phyloP scores from a whole-genome alignment of 2,113 vertebrate genomes.

The Pogonocichla stellata region DNA sequence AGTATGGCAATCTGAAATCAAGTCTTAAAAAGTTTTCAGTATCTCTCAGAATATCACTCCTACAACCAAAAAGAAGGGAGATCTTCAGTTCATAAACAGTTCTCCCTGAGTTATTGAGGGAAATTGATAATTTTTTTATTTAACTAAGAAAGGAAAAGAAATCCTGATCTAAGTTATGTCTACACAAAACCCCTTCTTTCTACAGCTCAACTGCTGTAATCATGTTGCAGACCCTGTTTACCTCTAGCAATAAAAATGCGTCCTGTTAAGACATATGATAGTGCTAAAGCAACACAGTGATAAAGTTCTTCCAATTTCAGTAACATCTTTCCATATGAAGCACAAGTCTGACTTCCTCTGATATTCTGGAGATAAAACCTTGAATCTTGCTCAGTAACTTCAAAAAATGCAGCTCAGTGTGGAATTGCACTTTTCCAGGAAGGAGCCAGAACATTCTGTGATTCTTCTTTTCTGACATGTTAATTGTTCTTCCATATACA shows the following conservation, averaged over 20 bases:
- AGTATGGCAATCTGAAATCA: background rate
- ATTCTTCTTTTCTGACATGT: conserved; percentile 78
- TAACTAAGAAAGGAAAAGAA: background rate
- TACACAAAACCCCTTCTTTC: background rate
- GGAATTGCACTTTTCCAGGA: conserved; percentile 64
- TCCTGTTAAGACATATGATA: background rate
- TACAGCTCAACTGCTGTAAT: background rate
- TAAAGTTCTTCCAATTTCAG: background rate
- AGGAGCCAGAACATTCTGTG: conserved; percentile 63
- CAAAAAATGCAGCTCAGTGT: conserved; percentile 59
- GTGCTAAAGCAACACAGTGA: background rate
- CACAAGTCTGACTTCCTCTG: conserved; percentile 3
- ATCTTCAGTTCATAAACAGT: background rate
- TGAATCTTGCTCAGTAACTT: conserved; percentile 61
- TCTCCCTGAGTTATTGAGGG: background rate
- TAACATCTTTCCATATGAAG: background rate
- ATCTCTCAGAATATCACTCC: background rate
- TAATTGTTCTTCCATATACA: conserved; percentile 77
- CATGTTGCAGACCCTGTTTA: background rate
- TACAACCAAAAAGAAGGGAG: background rate
- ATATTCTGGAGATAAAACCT: conserved; percentile 64
- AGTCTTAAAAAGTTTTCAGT: background rate
- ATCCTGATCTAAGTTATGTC: background rate
- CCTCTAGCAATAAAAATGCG: background rate
- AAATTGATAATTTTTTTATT: background rate